Conservation (phyloP, 2,888 invertebrate species). For the Pasiphila rectangulata region DNA sequence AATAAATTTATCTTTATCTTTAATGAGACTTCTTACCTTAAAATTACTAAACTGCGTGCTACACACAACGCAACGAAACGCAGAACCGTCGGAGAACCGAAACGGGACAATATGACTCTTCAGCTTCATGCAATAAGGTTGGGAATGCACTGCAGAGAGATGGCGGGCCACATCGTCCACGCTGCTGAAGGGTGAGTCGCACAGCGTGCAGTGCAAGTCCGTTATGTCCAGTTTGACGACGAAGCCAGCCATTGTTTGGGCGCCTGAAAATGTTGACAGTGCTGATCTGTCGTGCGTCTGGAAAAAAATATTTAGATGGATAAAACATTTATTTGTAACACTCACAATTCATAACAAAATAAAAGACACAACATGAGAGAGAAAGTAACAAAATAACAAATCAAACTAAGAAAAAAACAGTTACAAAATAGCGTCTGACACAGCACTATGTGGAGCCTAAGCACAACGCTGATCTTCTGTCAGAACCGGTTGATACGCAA, state of each 20-base stretch:
- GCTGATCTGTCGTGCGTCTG: slow-evolving; percentile 31
- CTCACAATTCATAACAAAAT: no score
- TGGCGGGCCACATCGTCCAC: slow-evolving; percentile 43
- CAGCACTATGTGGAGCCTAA: no score
- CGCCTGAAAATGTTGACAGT: slow-evolving; percentile 27
- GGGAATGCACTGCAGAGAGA: slow-evolving; percentile 39
- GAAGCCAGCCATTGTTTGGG: slow-evolving; percentile 35
- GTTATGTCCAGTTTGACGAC: slow-evolving; percentile 56
- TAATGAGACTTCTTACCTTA: slow-evolving; percentile 1
- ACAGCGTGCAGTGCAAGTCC: slow-evolving; percentile 44
- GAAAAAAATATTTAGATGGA: slow-evolving; percentile 6
- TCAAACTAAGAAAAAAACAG: no score
- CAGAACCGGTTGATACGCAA: no score
- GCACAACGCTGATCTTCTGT: no score
- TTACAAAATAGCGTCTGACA: no score
- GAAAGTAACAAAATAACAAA: no score
- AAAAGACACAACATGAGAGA: no score
- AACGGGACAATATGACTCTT: slow-evolving; percentile 52
- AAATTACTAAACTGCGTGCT: slow-evolving; percentile 44
- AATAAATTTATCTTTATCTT: no score
- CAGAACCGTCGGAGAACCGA: slow-evolving; percentile 42
- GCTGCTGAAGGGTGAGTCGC: slow-evolving; percentile 31
- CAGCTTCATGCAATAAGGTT: slow-evolving; percentile 36
- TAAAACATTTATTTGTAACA: not conserved
- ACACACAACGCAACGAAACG: slow-evolving; percentile 42